A percentile compares a stretch with the other conserved stretches of the same genome.
phyloP scores from a whole-genome alignment of 1,140 invertebrate species.

The Brachionus rotundiformis region DNA sequence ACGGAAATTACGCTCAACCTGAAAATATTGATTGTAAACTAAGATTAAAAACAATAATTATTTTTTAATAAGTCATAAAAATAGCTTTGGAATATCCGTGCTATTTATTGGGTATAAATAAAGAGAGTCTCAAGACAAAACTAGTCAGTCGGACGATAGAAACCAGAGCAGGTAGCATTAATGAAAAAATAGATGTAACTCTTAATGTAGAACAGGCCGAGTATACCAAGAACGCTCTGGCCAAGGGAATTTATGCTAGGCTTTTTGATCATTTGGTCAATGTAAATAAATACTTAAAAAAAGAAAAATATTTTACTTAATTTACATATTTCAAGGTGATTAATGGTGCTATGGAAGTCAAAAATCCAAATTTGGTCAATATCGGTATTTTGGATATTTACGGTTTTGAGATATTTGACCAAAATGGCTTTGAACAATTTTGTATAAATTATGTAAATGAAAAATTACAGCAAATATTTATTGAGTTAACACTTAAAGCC shows the following conservation, averaged over 20 bases:
- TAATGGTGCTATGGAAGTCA: slow-evolving; percentile 61
- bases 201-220: slow-evolving; percentile 72
- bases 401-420: slow-evolving; percentile 72
- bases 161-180: slow-evolving; percentile 71
- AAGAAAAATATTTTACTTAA: slow-evolving; percentile 61
- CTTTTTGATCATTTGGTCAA: slow-evolving; percentile 74
- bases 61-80: slow-evolving; percentile 53
- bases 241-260: slow-evolving; percentile 72
- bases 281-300: slow-evolving; percentile 61
- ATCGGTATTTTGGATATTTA: slow-evolving; percentile 72
- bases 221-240: slow-evolving; percentile 71
- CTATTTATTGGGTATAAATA: slow-evolving; percentile 70
- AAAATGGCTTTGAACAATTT: slow-evolving; percentile 78
- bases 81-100: slow-evolving; percentile 72
- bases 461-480: slow-evolving; percentile 78
- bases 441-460: slow-evolving; percentile 93
- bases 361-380: slow-evolving; percentile 58
- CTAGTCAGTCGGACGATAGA: slow-evolving; percentile 72
- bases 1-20: slow-evolving; percentile 29
- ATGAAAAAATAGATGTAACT: slow-evolving; percentile 67
- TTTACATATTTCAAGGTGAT: slow-evolving; percentile 71
- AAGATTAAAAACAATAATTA: background rate
- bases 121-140: slow-evolving; percentile 69
- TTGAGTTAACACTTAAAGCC: slow-evolving; percentile 74
- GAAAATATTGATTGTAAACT: slow-evolving; percentile 31